Evolutionary conservation across 2,888 invertebrate genomes (phyloP).

Genomic region (Ferrisia virgata): DNA sequence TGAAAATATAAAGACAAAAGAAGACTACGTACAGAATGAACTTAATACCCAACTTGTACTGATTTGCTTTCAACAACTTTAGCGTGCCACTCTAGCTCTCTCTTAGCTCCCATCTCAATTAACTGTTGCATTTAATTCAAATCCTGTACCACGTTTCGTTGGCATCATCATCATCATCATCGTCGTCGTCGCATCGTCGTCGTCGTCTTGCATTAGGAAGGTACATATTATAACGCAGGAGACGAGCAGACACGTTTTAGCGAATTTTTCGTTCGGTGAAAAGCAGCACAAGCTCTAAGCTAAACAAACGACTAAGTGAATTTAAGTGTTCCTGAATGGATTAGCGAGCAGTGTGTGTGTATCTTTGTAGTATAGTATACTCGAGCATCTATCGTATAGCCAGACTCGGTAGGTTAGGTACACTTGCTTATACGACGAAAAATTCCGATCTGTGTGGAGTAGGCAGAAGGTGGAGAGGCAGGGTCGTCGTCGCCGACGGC

Average conservation of each 20-base stretch:
- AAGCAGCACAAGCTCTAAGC: slow-evolving; percentile 18
- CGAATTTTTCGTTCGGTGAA: neutral
- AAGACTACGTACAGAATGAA: no score
- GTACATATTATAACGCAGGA: neutral
- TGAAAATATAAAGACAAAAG: no score
- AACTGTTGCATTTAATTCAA: slow-evolving; percentile 24
- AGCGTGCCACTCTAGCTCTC: no score
- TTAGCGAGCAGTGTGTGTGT: neutral
- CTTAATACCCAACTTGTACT: no score
- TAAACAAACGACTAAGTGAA: slow-evolving; percentile 28
- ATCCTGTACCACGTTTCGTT: neutral
- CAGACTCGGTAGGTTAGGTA: neutral
- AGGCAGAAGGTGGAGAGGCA: no score
- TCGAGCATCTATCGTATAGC: neutral
- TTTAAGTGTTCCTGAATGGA: slow-evolving; percentile 30
- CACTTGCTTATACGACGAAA: neutral
- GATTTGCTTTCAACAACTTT: no score
- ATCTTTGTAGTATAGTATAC: neutral
- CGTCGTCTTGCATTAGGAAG: neutral
- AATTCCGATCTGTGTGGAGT: neutral
- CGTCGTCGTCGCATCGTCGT: neutral
- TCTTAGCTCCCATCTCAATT: neutral
- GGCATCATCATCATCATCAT: no score
- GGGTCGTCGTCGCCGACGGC: neutral
- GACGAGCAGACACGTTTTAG: neutral